Percentiles rank a stretch among this genome's conserved stretches.
Conservation (phyloP, 2,888 invertebrate genomes). For the Caenorhabditis sp. region DNA sequence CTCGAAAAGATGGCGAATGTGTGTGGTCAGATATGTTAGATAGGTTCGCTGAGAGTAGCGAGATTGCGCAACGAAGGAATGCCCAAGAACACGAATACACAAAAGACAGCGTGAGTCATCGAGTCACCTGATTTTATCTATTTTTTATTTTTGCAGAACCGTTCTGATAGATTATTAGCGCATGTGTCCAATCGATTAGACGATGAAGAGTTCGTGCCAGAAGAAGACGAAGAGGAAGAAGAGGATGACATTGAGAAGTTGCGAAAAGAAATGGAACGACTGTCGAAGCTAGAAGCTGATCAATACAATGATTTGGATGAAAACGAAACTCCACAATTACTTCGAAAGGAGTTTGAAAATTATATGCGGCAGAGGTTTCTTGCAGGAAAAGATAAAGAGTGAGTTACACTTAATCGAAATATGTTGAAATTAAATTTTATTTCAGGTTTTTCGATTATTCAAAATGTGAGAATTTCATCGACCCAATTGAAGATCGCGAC, state of each 20-base stretch:
- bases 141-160: not conserved
- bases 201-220: slow-evolving; percentile 31
- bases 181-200: slow-evolving; percentile 32
- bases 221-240: slow-evolving; percentile 39
- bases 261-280: slow-evolving; percentile 40
- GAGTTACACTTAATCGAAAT: not conserved
- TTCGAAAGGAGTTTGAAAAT: slow-evolving; percentile 57
- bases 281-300: slow-evolving; percentile 41
- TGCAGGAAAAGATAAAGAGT: slow-evolving; percentile 56
- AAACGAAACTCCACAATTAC: slow-evolving; percentile 47
- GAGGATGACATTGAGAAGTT: slow-evolving; percentile 41
- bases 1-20: slow-evolving; percentile 26
- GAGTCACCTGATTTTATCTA: slow-evolving; percentile 6
- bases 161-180: slow-evolving; percentile 24
- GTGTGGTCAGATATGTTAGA: slow-evolving; percentile 56
- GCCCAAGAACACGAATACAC: slow-evolving; percentile 35
- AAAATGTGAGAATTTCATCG: slow-evolving; percentile 29
- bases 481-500: slow-evolving; percentile 57
- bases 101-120: not conserved
- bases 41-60: slow-evolving; percentile 55
- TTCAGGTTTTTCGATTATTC: slow-evolving; percentile 62
- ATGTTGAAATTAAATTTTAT: not conserved
- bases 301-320: slow-evolving; percentile 39
- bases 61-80: slow-evolving; percentile 53
- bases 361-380: slow-evolving; percentile 64